Conservation (phyloP, 2,113 vertebrate genomes). For the Campylomormyrus numenius region DNA sequence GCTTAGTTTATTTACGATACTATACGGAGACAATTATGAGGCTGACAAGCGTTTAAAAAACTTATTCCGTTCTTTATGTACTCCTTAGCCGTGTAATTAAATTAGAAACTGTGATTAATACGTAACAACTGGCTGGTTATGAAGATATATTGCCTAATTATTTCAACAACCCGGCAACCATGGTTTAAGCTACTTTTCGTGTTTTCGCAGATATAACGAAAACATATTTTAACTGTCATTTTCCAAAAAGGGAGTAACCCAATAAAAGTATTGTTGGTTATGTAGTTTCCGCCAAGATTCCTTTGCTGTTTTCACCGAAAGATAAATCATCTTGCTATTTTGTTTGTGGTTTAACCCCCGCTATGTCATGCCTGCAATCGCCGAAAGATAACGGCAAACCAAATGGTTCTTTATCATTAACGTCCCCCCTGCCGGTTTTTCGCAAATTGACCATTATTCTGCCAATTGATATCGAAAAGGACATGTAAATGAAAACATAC, state of each 20-base stretch:
- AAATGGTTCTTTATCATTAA: not conserved
- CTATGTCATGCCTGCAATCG: not conserved
- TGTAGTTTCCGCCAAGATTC: not conserved
- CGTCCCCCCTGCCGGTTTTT: not conserved
- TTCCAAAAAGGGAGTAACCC: not conserved
- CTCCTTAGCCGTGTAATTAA: not conserved
- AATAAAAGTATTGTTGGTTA: not conserved
- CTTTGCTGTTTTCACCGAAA: not conserved
- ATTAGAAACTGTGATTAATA: not conserved
- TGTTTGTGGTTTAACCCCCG: not conserved
- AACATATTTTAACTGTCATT: not conserved
- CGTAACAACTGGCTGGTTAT: not conserved
- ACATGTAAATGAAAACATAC: not conserved
- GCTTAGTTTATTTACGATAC: conserved; percentile 36
- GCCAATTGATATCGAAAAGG: not conserved
- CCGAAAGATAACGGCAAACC: not conserved
- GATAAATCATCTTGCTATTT: not conserved
- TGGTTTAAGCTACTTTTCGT: not conserved
- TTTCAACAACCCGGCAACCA: not conserved
- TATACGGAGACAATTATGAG: not conserved
- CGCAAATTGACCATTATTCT: not conserved
- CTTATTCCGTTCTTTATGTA: not conserved
- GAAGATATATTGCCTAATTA: not conserved
- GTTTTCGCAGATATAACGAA: not conserved
- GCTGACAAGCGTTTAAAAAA: not conserved